Conservation (phyloP, 2,888 invertebrate genomes). For the Diadegma fenestrale region DNA sequence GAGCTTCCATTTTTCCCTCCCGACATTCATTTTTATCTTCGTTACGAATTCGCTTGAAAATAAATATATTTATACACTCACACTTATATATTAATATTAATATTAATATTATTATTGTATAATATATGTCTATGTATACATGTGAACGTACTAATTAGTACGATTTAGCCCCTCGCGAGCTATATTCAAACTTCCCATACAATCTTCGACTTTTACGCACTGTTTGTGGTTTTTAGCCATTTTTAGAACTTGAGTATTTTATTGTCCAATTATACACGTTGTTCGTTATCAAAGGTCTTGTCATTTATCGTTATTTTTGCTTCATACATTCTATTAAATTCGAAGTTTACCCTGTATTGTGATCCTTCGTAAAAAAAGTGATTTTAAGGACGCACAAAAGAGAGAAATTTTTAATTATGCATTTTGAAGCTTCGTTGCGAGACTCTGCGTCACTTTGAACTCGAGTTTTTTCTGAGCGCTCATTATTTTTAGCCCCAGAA, state of each 20-base stretch:
- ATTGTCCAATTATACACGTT: slow-evolving; percentile 55
- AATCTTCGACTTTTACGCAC: slow-evolving; percentile 54
- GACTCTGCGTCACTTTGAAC: background rate
- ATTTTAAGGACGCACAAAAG: background rate
- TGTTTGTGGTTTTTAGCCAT: slow-evolving; percentile 47
- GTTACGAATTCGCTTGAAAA: slow-evolving; percentile 52
- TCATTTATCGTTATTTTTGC: slow-evolving; percentile 23
- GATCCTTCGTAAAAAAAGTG: slow-evolving; percentile 36
- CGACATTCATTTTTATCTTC: slow-evolving; percentile 44
- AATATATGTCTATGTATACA: slow-evolving; percentile 38
- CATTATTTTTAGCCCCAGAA: background rate
- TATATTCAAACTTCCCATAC: slow-evolving; percentile 38
- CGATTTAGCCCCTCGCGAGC: slow-evolving; percentile 48
- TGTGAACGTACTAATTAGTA: slow-evolving; percentile 42
- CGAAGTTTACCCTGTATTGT: slow-evolving; percentile 42
- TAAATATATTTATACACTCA: slow-evolving; percentile 66
- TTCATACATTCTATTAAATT: slow-evolving; percentile 10
- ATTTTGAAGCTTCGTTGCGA: background rate
- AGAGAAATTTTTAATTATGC: background rate
- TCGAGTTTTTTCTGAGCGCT: background rate
- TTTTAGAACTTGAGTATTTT: slow-evolving; percentile 48
- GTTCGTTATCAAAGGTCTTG: slow-evolving; percentile 39
- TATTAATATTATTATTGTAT: slow-evolving; percentile 34
- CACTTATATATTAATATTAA: slow-evolving; percentile 62
- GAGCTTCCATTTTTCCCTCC: slow-evolving; percentile 66